Base-by-base conservation (phyloP, 2,797 vertebrate species). In the Dallia pectoralis region DNA sequence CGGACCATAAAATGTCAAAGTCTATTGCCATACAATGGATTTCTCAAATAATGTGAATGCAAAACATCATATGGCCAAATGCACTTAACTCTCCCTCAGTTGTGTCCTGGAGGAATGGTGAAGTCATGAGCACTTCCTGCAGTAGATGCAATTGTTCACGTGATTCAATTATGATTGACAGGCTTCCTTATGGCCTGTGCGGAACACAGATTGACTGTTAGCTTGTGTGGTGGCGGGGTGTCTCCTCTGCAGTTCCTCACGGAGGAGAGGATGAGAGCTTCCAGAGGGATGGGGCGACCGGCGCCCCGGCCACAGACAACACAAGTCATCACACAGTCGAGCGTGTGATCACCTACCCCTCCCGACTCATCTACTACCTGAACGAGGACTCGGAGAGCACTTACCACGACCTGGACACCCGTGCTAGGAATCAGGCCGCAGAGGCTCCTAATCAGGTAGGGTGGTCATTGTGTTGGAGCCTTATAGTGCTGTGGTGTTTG, bases 301-400 rank as follows among this genome's bases (percentile, higher is more conserved):
- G 89, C 87, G 88, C 88, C 86, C 69, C 85, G 76, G 84, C 83
- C 80, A 89, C 87, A 81, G 91, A 92, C 87, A 93, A 92, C 92
- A 92, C 83, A 82, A 92, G 89, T 80, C 89, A 85, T 79, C 93
- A 81, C 89, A 91, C 89, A 85, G 87, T 85, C 81, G 93, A 95
- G 87, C 93, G 91, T 75, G 94, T 94, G 89, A 93, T 98, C 88
- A 93, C 95, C 59, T 93, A 96, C 91, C 98, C 98, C 83, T 98
- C 97, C 63, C 95, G 97, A 88, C 87, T 99, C 78, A 90, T 99
- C 77, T 99, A 98, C 93, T 98, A 97, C 86, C 93, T 97, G 81
- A 97, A 98, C 73, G 95, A 94, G 88, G 95, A 97, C 85, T 94
- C 91, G 0, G 98, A 99, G 92, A 98, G 95, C 74, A 96, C 97